Evolutionary conservation across 2,113 vertebrate species (phyloP), one percentile per base, ranked within the genome.

Genomic region (Noturus placidus): DNA sequence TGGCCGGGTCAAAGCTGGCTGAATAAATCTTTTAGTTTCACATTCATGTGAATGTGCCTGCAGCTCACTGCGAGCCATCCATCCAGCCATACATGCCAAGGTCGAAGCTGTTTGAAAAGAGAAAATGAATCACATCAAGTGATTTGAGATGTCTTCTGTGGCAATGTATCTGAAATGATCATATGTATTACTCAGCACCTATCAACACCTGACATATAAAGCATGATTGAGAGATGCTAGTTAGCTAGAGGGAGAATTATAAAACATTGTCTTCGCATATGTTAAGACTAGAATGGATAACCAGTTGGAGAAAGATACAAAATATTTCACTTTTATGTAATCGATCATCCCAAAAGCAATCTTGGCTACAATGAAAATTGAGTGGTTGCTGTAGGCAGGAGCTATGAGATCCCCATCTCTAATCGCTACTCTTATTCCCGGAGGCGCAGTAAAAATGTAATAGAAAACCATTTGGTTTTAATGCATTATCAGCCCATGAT

Each of bases 381-480:
- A 82, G 69, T 38, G 50, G 46, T 56, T 46, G 63, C 61, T 87
- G 77, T 33, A 74, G 87, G 80, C 84, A 69, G 61, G 69, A 82
- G 56, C 56, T 38, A 82, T 82, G 84, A 65, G 67, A 86, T 76
- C 9, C 67, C 42, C 30, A 56, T 57, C 67, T 74, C 87, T 87
- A 82, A 74, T 80, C 81, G 30, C 35, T 88, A n/a, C 79, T 82
- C 46, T 86, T 63, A 46, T 69, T 88, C 87, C 65, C 67, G 30
- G 61, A 86, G 87, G 82, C 50, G 42, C 42, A 65, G 85, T 80
- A 80, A 46, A 50, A 27, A 78, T n/a, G 65, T 88, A 90, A 87
- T 87, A 88, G 85, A 86, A 84, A 81, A 86, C 76, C 85, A 86
- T 88, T 86, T 46, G 78, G 59, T 63, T 86, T 87, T 80, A 86